Evolutionary conservation across 2,888 invertebrate genomes (phyloP).

Genomic region (Spialia ferax): DNA sequence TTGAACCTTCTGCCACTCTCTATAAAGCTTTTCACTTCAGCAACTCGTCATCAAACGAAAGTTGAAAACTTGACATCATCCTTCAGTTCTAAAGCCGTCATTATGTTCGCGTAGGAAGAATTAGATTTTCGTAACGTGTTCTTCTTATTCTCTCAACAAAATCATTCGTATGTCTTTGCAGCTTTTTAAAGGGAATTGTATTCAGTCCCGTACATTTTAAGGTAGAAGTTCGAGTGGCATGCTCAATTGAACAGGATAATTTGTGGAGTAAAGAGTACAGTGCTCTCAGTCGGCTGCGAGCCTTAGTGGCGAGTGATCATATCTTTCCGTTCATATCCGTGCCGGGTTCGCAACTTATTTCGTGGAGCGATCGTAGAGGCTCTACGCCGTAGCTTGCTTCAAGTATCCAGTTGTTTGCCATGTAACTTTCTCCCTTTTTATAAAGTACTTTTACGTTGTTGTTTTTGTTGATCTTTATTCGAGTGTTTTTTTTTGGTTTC

Average conservation of each 20-base stretch:
- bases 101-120: constrained; percentile 79
- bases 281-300: constrained; percentile 79
- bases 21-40: constrained; percentile 62
- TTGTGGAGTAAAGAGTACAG: constrained; percentile 62
- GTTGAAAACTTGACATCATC: constrained; percentile 70
- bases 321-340: constrained; percentile 50
- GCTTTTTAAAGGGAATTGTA: constrained; percentile 50
- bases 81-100: constrained; percentile 80
- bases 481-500: background rate
- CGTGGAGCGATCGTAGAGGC: constrained; percentile 52
- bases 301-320: constrained; percentile 64
- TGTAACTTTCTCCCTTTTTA: background rate
- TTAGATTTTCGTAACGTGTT: constrained; percentile 77
- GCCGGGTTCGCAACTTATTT: constrained; percentile 72
- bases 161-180: constrained; percentile 46
- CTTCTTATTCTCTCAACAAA: constrained; percentile 63
- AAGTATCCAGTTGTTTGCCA: background rate
- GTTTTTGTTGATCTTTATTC: background rate
- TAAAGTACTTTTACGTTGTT: background rate
- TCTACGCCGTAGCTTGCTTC: constrained; percentile 3
- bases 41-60: constrained; percentile 64
- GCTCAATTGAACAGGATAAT: constrained; percentile 57
- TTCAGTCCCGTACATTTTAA: constrained; percentile 51
- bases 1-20: constrained; percentile 70
- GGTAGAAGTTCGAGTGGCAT: constrained; percentile 55